Base-by-base conservation (phyloP, 1,140 invertebrate genomes). In the Neodiprion lecontei region DNA sequence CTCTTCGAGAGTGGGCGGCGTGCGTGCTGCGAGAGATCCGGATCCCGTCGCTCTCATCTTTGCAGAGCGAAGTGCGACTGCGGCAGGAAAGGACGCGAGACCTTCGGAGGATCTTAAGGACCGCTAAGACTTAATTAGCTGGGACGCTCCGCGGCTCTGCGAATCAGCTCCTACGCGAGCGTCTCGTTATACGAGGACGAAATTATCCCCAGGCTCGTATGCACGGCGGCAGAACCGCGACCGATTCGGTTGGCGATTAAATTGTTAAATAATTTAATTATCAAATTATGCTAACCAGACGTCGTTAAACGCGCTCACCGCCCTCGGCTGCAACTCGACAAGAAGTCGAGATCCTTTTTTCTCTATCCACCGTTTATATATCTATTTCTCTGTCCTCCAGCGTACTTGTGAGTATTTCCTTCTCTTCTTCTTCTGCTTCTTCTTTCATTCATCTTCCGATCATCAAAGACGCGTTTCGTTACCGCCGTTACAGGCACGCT, bases 191-290 rank as follows among this genome's bases (percentile, higher is more conserved):
- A 61, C 53, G 53, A 17, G n/a, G 53, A 17, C 11, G n/a, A 61
- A 61, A 61, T 61, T 61, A 61, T 61, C 53, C 28, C 5, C 28
- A 5, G 28, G 28, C 28, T 40, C 28, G 5, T 40, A 40, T 40
- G 28, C 53, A 61, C 9, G 53, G 53, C 28, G 5, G 28, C 11
- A 61, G 53, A 61, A 61, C 53, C 53, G 53, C 53, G 53, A 61
- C 53, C 53, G 53, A 61, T 61, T 61, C 53, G 53, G 5, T 61
- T 9, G 53, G 53, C 53, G 53, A 61, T 61, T 14, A 61, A 61
- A 61, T 61, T 61, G 53, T 61, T 61, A 61, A 61, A 61, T 61
- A 61, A 61, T 61, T 61, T 61, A 61, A 61, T 61, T 61, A 61
- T 61, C 53, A 61, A 61, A 61, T 61, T 61, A 61, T 61, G 53